These are phyloP conservation scores for Leptogaster cylindrica DNA, from an alignment of 2,888 invertebrate species.

Conservation along the genomic window DNA sequence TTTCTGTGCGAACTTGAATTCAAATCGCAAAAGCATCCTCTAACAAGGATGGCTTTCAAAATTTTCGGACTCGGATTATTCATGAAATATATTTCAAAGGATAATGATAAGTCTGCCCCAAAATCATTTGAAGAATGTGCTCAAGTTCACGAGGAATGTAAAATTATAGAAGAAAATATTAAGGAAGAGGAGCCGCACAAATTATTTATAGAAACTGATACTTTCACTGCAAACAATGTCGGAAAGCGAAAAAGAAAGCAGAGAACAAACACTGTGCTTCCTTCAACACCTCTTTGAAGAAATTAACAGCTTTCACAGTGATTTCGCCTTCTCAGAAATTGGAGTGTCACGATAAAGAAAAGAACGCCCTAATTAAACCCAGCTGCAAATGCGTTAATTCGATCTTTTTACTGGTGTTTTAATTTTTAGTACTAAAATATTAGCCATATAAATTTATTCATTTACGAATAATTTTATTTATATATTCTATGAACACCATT, in stretches of 20 bases:
- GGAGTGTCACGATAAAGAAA: too few relatives aligned
- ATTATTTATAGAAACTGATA: not conserved
- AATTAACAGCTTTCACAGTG: slow-evolving; percentile 18
- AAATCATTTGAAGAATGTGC: slow-evolving; percentile 57
- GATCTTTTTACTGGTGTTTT: too few relatives aligned
- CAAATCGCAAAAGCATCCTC: slow-evolving; percentile 58
- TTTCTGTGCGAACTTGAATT: slow-evolving; percentile 65
- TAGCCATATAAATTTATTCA: too few relatives aligned
- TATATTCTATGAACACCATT: too few relatives aligned
- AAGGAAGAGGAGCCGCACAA: slow-evolving; percentile 59
- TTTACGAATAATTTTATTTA: too few relatives aligned
- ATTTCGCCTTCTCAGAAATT: too few relatives aligned
- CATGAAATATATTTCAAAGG: slow-evolving; percentile 55
- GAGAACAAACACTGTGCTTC: not conserved
- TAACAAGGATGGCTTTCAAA: slow-evolving; percentile 59
- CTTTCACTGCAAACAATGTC: slow-evolving; percentile 41
- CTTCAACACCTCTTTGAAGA: not conserved
- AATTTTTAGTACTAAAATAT: too few relatives aligned
- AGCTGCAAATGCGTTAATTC: too few relatives aligned
- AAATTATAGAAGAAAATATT: slow-evolving; percentile 53
- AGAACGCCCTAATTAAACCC: too few relatives aligned
- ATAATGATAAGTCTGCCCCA: slow-evolving; percentile 53
- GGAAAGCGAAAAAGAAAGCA: slow-evolving; percentile 53
- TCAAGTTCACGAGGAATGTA: slow-evolving; percentile 56
- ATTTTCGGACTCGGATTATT: slow-evolving; percentile 59